These are phyloP conservation scores for Linnaemya vulpina DNA, from an alignment of 2,888 invertebrate species.

Conservation along the genomic window DNA sequence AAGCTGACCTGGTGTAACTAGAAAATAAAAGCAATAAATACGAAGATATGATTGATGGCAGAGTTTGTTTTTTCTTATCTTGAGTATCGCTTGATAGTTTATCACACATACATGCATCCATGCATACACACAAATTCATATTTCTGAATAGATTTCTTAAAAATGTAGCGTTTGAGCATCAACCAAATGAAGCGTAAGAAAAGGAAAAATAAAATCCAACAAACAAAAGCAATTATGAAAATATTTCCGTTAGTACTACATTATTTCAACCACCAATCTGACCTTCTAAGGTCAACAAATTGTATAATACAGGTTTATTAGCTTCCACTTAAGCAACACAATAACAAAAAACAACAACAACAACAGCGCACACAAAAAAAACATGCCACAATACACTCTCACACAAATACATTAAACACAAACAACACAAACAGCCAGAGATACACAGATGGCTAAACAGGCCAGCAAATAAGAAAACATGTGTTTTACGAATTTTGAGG, in stretches of 20 bases:
- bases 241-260: conserved; percentile 40
- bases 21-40: neutral
- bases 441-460: conserved; percentile 14
- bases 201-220: neutral
- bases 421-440: conserved; percentile 17
- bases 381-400: neutral
- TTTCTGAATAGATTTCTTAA: conserved; percentile 7
- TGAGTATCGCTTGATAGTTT: too few relatives aligned
- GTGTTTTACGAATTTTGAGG: conserved; percentile 55
- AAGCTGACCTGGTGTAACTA: neutral
- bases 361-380: neutral
- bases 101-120: neutral
- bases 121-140: too few relatives aligned
- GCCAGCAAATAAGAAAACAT: conserved; percentile 47
- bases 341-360: too few relatives aligned
- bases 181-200: neutral
- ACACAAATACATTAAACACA: too few relatives aligned
- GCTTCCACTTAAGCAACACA: conserved; percentile 39
- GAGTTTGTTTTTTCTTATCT: too few relatives aligned
- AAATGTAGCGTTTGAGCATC: neutral
- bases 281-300: conserved; percentile 71
- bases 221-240: conserved; percentile 21
- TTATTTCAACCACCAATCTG: conserved; percentile 61
- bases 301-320: conserved; percentile 66
- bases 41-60: neutral